Conservation (phyloP, 1,140 invertebrate species). For the Brachionus angularis region DNA sequence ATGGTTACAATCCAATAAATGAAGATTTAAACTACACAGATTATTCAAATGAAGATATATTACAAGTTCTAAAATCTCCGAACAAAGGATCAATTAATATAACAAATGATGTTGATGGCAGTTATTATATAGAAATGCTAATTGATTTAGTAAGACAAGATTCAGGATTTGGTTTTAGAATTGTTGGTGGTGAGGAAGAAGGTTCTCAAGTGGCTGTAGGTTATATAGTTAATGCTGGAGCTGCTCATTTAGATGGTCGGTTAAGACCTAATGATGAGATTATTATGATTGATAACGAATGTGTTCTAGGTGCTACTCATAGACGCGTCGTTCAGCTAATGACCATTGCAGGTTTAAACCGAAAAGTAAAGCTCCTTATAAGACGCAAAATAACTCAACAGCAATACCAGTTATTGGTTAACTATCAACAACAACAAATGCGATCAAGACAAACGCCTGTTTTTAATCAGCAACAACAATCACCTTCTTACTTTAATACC, state of each 20-base stretch:
- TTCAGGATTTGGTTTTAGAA: conserved; percentile 86
- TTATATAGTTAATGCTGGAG: conserved; percentile 84
- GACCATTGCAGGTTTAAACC: conserved; percentile 72
- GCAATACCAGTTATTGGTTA: conserved; percentile 37
- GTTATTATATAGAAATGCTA: conserved; percentile 18
- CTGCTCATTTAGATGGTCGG: conserved; percentile 79
- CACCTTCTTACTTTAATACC: not conserved
- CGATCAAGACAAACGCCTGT: not conserved
- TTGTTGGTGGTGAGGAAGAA: conserved; percentile 97
- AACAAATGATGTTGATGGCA: conserved; percentile 40
- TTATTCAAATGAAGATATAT: conserved; percentile 23
- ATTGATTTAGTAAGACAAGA: conserved; percentile 28
- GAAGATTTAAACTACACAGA: conserved; percentile 10
- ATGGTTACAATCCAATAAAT: no score
- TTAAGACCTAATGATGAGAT: conserved; percentile 83
- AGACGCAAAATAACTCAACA: conserved; percentile 52
- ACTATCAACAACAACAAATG: conserved; percentile 26
- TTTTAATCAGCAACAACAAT: not conserved
- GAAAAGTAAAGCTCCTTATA: conserved; percentile 62
- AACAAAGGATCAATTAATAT: conserved; percentile 7
- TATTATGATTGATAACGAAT: conserved; percentile 74
- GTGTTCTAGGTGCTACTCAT: conserved; percentile 79
- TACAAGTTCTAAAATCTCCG: no score
- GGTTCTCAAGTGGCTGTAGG: conserved; percentile 89
- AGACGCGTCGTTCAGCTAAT: conserved; percentile 82